phyloP scores from a whole-genome alignment of 2,797 vertebrate species.

The Mallotus villosus region DNA sequence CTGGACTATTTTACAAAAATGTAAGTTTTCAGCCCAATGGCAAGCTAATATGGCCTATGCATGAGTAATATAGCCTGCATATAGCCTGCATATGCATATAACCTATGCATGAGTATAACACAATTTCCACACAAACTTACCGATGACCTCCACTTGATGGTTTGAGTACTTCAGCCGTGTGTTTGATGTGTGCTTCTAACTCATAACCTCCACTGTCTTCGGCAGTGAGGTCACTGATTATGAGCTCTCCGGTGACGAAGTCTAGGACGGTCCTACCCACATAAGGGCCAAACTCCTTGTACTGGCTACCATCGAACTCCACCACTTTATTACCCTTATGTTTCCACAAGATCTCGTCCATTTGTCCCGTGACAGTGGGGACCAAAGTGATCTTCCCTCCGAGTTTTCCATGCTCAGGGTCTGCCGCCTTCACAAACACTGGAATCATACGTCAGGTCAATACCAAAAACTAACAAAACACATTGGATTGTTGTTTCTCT shows the following conservation, averaged over 20 bases:
- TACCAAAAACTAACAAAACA: neutral
- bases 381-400: neutral
- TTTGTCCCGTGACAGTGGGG: rapidly evolving
- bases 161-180: rapidly evolving
- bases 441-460: conserved; percentile 5
- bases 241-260: conserved; percentile 38
- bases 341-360: conserved; percentile 63
- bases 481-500: no score
- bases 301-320: conserved; percentile 25
- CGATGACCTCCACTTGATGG: conserved; percentile 50
- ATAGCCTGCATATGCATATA: no score
- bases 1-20: no score
- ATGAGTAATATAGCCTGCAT: no score
- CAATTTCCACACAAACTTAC: conserved; percentile 41
- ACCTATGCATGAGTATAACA: no score
- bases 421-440: conserved; percentile 35
- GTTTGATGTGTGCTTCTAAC: conserved; percentile 16
- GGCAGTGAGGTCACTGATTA: conserved; percentile 25
- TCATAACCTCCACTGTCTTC: conserved; percentile 59
- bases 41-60: no score
- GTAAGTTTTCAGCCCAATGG: no score
- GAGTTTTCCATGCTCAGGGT: conserved; percentile 14
- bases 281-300: rapidly evolving
- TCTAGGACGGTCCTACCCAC: conserved; percentile 40
- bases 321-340: conserved; percentile 49